phyloP scores from a whole-genome alignment of 2,113 vertebrate genomes.

The Merops nubicus region DNA sequence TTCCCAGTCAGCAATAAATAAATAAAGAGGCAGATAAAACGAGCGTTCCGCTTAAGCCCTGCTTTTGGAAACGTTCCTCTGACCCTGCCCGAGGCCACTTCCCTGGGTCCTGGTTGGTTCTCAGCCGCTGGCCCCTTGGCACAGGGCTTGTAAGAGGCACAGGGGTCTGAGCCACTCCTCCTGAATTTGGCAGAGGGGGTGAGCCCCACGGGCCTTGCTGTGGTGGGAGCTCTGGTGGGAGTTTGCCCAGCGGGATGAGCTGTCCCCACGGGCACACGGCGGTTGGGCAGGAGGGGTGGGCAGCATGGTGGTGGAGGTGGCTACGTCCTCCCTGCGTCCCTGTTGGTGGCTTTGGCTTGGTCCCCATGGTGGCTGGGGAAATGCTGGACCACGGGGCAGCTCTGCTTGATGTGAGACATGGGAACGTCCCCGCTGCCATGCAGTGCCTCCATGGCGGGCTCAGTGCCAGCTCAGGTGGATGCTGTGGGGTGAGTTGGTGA shows the following conservation, averaged over 20 bases:
- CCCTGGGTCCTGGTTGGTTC: not conserved
- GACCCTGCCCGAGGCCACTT: not conserved
- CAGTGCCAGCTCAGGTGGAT: fast-evolving
- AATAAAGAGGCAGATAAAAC: constrained; percentile 4
- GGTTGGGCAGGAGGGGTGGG: not conserved
- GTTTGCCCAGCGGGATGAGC: fast-evolving
- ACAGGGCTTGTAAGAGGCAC: fast-evolving
- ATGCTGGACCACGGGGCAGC: fast-evolving
- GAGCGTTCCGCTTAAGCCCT: not conserved
- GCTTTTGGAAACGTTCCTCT: not conserved
- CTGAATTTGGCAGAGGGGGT: fast-evolving
- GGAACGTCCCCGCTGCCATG: fast-evolving
- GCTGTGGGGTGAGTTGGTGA: not conserved
- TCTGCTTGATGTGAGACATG: not conserved
- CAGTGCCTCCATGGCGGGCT: fast-evolving
- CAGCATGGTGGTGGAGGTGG: fast-evolving
- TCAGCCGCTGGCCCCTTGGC: fast-evolving
- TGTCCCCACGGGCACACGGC: fast-evolving
- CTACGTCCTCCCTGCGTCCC: not conserved
- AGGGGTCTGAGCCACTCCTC: not conserved
- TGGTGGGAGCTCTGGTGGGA: not conserved
- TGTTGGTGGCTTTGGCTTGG: fast-evolving
- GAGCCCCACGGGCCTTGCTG: not conserved
- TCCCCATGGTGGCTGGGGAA: fast-evolving
- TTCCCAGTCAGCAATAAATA: constrained; percentile 50